Conservation (phyloP, 2,797 vertebrate genomes). For the Acanthurus leucopareius region DNA sequence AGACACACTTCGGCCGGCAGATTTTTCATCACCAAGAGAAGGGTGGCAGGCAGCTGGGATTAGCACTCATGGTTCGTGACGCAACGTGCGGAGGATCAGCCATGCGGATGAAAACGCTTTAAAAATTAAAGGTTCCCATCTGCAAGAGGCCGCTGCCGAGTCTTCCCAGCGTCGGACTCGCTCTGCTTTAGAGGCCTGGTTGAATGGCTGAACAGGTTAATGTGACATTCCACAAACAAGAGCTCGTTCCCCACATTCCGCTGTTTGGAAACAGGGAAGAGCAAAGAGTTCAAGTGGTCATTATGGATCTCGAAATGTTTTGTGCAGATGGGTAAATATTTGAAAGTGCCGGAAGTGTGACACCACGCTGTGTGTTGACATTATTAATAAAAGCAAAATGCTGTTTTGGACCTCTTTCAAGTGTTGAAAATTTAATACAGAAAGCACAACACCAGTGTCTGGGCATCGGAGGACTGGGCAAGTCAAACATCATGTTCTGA, state of each 20-base stretch:
- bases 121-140: constrained; percentile 87
- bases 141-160: constrained; percentile 69
- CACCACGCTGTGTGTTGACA: constrained; percentile 66
- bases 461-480: constrained; percentile 62
- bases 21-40: constrained; percentile 55
- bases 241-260: constrained; percentile 35
- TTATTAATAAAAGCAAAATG: constrained; percentile 82
- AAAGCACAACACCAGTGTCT: constrained; percentile 61
- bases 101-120: constrained; percentile 83
- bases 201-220: constrained; percentile 84
- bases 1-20: constrained; percentile 61
- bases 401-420: constrained; percentile 78
- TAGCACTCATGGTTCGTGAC: constrained; percentile 77
- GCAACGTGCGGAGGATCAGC: constrained; percentile 74
- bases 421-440: constrained; percentile 73
- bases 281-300: constrained; percentile 84
- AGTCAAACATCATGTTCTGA: constrained; percentile 80
- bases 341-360: constrained; percentile 73
- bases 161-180: constrained; percentile 60
- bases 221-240: constrained; percentile 80
- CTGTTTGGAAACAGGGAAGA: constrained; percentile 76
- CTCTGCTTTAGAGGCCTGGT: constrained; percentile 71
- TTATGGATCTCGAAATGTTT: constrained; percentile 73
- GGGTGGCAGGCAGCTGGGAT: constrained; percentile 72
- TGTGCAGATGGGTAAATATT: constrained; percentile 74